Evolutionary conservation across 2,888 invertebrate genomes (phyloP), one percentile per base, ranked within the genome.

Genomic region (Drosophila koepferae): DNA sequence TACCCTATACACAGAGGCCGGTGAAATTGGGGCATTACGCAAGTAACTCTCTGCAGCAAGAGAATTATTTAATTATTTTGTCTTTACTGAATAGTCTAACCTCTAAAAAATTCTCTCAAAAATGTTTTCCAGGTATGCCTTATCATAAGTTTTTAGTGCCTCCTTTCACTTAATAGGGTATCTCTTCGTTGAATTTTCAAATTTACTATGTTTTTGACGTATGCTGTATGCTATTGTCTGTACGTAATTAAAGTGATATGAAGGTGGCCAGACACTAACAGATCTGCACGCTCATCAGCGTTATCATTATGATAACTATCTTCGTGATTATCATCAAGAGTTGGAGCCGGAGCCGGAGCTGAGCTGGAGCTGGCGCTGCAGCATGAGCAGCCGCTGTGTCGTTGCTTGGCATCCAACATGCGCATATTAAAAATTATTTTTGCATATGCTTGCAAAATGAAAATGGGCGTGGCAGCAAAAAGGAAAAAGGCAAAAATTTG

Each of bases 351-450:
- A 16, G 16, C 40, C 3, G 14, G 12, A 4, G 43, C n/a, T 46
- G 28, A 28, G 40, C 75, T 40, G 54, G 54, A 38, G 18, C n/a
- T 46, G 41, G 16, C 48, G 36, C 76, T 40, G 63, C 48, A 28
- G n/a, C 16, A 41, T 38, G n/a, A 68, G 62, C 16, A 10, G 28
- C 38, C n/a, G 38, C 40, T 12, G 34, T 56, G 40, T 62, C 48
- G 61, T 66, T 62, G 54, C 48, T 16, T 66, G 69, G 60, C 60
- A 59, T 62, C 66, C 76, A 81, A 77, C 85, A 84, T 72, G 89
- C 70, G 72, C 77, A 82, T 89, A 85, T 87, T 84, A 82, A 86
- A 78, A 84, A 87, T 85, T 71, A 85, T 85, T 87, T 81, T 72
- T 78, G 82, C 67, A 65, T 70, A 59, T 76, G 82, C 73, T 46